phyloP scores from a whole-genome alignment of 2,888 invertebrate species.

The Phyllotreta striolata region DNA sequence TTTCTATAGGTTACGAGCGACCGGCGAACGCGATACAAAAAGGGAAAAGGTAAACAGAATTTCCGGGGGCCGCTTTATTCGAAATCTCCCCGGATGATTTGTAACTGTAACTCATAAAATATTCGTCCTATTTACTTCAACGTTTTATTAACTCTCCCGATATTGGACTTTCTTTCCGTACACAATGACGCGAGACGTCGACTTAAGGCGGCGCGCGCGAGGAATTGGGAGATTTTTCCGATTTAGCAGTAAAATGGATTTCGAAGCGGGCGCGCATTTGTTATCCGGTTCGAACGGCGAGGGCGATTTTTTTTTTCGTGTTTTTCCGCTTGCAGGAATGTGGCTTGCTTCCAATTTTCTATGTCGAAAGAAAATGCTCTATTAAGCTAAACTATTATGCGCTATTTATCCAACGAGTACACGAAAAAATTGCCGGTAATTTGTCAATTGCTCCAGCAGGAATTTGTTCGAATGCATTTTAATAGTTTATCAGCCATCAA shows the following conservation, averaged over 20 bases:
- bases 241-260: slow-evolving; percentile 20
- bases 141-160: slow-evolving; percentile 3
- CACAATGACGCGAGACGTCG: slow-evolving; percentile 6
- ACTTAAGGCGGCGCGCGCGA: slow-evolving; percentile 7
- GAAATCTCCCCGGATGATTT: background rate
- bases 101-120: slow-evolving; percentile 1
- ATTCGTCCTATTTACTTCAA: slow-evolving; percentile 4
- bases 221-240: slow-evolving; percentile 22
- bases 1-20: too few relatives aligned
- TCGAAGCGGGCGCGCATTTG: slow-evolving; percentile 16
- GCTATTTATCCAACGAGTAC: too few relatives aligned
- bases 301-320: slow-evolving; percentile 1
- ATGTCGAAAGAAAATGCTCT: too few relatives aligned
- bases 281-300: slow-evolving; percentile 11
- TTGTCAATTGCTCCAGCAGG: too few relatives aligned
- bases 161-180: slow-evolving; percentile 12
- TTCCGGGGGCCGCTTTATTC: background rate
- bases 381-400: too few relatives aligned
- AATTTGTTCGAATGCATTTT: too few relatives aligned
- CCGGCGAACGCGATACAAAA: too few relatives aligned
- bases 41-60: too few relatives aligned
- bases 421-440: too few relatives aligned
- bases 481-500: too few relatives aligned
- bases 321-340: too few relatives aligned
- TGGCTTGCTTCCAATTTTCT: too few relatives aligned